phyloP scores from a whole-genome alignment of 2,113 vertebrate species.

The Channa maculata region DNA sequence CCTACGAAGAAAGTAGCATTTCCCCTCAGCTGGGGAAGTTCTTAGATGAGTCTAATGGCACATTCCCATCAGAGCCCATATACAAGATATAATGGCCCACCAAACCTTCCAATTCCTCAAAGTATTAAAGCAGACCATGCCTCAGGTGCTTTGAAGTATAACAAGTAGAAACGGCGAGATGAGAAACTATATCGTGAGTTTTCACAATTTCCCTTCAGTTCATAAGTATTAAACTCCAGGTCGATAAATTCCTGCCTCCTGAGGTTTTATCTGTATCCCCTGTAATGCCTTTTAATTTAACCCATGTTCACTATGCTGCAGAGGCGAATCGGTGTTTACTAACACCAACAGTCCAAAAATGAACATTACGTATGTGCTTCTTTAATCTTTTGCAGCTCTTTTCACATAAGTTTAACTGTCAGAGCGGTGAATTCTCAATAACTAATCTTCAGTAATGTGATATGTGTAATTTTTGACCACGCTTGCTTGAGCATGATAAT shows the following conservation, averaged over 20 bases:
- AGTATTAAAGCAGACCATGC: slow-evolving; percentile 43
- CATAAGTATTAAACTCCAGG: slow-evolving; percentile 22
- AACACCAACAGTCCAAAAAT: slow-evolving; percentile 11
- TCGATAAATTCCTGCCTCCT: slow-evolving; percentile 23
- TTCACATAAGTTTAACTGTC: neutral
- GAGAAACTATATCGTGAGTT: slow-evolving; percentile 7
- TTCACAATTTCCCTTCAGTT: slow-evolving; percentile 29
- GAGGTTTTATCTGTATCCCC: slow-evolving; percentile 14
- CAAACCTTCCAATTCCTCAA: slow-evolving; percentile 38
- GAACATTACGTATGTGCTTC: slow-evolving; percentile 2
- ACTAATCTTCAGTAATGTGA: neutral
- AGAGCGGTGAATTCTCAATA: slow-evolving; percentile 13
- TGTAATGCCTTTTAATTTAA: slow-evolving; percentile 31
- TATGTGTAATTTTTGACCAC: neutral
- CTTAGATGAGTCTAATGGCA: slow-evolving; percentile 42
- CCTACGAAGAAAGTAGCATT: slow-evolving; percentile 20
- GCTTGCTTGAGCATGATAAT: slow-evolving; percentile 1
- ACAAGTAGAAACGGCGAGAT: slow-evolving; percentile 14
- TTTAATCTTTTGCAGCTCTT: slow-evolving; percentile 16
- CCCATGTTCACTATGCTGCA: slow-evolving; percentile 6
- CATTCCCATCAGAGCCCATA: slow-evolving; percentile 49
- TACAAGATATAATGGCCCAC: slow-evolving; percentile 46
- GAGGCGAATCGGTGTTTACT: slow-evolving; percentile 17
- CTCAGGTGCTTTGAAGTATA: slow-evolving; percentile 9
- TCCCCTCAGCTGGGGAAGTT: slow-evolving; percentile 24